Conservation (phyloP, 1,140 invertebrate species). For the Nixonia krombeini region DNA sequence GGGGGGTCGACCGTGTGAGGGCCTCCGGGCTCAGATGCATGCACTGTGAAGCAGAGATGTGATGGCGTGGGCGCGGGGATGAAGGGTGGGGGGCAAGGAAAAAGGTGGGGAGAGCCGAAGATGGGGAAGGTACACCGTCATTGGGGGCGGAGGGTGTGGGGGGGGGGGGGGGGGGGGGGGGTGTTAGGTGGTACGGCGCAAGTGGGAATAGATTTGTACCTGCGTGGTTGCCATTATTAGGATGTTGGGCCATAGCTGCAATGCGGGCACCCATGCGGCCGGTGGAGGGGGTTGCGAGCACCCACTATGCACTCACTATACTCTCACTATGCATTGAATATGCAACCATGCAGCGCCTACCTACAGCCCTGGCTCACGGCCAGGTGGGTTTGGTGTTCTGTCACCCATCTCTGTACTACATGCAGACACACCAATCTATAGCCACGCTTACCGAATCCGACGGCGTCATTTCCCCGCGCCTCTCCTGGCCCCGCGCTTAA, state of each 20-base stretch:
- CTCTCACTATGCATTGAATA: conserved; percentile 26
- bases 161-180: too few species aligned
- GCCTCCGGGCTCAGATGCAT: too few species aligned
- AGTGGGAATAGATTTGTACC: conserved; percentile 50
- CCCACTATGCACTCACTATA: conserved; percentile 49
- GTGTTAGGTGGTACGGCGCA: background rate
- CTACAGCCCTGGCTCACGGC: conserved; percentile 57
- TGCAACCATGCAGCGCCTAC: conserved; percentile 35
- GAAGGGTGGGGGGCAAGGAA: too few species aligned
- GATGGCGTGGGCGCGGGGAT: too few species aligned
- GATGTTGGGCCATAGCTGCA: conserved; percentile 65
- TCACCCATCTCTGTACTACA: conserved; percentile 43
- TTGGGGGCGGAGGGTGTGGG: too few species aligned
- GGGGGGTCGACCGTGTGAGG: too few species aligned
- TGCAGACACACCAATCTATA: conserved; percentile 6
- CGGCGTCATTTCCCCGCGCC: conserved; percentile 4
- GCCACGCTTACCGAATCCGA: background rate
- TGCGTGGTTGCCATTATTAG: conserved; percentile 64
- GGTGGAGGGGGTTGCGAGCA: conserved; percentile 33
- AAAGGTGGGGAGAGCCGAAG: too few species aligned
- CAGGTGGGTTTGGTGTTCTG: conserved; percentile 63
- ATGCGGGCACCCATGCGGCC: conserved; percentile 62
- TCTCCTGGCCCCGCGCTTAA: background rate
- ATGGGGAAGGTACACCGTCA: too few species aligned
- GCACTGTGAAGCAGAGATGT: too few species aligned